Base-by-base conservation (phyloP, 2,888 invertebrate species). In the Megaustenia siamemsis region DNA sequence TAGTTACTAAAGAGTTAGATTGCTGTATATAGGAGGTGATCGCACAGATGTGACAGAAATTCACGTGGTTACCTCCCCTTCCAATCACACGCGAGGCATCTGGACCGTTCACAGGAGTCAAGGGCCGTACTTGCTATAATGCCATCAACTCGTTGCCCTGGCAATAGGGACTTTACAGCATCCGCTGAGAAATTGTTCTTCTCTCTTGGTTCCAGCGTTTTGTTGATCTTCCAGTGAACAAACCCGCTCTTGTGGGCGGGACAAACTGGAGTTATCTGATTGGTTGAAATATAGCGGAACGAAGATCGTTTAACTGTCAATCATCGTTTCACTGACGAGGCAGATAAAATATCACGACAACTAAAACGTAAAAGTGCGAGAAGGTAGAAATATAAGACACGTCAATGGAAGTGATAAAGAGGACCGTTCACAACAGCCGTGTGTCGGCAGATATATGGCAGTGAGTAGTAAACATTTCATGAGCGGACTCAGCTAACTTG, bases 301-400 rank as follows among this genome's bases (percentile, higher is more conserved):
- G 45, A 12, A n/a, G 71, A 45, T 73, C 71, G 71, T 73, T 73
- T 45, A n/a, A 8, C 3, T 73, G 71, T 73, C 71, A 73, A 73
- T 73, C 71, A 73, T 43, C 45, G 45, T n/a, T n/a, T 43, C 5
- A 12, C 71, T 8, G n/a, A 38, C 45, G 28, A 73, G n/a, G 45
- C n/a, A 73, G 71, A 73, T 73, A 28, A 45, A 3, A 18, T 35
- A 24, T 73, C n/a, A 73, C 45, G 71, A 45, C 43, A 73, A 45
- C 45, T 28, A 28, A 73, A 73, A 45, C 28, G 28, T 28, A 3
- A 8, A 24, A 43, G 5, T 15, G 45, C n/a, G 38, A 43, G 71
- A 38, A 18, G 24, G 43, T 24, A 45, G 43, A 45, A 45, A 73
- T 45, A 73, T 45, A 73, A 73, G 71, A 73, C 71, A 28, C n/a